phyloP scores from a whole-genome alignment of 2,113 vertebrate species.

The Pollimyrus isidori region DNA sequence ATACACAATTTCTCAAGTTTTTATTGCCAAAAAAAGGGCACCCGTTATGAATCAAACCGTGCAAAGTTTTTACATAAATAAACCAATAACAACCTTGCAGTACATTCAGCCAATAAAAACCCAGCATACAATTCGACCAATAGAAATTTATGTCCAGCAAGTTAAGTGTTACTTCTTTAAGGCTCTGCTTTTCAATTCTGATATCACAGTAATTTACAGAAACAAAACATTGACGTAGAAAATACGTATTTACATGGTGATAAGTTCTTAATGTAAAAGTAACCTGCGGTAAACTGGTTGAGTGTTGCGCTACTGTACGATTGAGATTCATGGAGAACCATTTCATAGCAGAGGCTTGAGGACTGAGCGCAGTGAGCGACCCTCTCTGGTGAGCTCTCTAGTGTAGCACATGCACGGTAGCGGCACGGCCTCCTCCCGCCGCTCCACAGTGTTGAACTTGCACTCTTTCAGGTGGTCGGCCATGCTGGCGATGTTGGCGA shows the following conservation, averaged over 20 bases:
- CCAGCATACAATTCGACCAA: constrained; percentile 10
- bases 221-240: constrained; percentile 72
- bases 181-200: constrained; percentile 65
- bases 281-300: constrained; percentile 64
- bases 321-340: constrained; percentile 41
- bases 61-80: constrained; percentile 16
- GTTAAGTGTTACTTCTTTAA: constrained; percentile 74
- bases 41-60: constrained; percentile 45
- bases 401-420: constrained; percentile 97
- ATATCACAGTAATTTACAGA: constrained; percentile 56
- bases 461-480: constrained; percentile 97
- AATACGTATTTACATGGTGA: constrained; percentile 72
- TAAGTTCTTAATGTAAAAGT: constrained; percentile 61
- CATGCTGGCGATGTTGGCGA: constrained; percentile 96
- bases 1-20: constrained; percentile 28
- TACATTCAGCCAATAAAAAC: constrained; percentile 4
- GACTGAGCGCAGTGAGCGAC: constrained; percentile 85
- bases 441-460: constrained; percentile 81
- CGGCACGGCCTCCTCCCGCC: constrained; percentile 83
- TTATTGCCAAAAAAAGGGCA: constrained; percentile 42
- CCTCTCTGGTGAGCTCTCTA: constrained; percentile 89
- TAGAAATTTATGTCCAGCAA: constrained; percentile 57
- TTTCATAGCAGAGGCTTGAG: constrained; percentile 79
- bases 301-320: constrained; percentile 62
- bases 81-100: constrained; percentile 4